Base-by-base conservation (phyloP, 1,140 invertebrate species). In the Pristionchus pacificus region DNA sequence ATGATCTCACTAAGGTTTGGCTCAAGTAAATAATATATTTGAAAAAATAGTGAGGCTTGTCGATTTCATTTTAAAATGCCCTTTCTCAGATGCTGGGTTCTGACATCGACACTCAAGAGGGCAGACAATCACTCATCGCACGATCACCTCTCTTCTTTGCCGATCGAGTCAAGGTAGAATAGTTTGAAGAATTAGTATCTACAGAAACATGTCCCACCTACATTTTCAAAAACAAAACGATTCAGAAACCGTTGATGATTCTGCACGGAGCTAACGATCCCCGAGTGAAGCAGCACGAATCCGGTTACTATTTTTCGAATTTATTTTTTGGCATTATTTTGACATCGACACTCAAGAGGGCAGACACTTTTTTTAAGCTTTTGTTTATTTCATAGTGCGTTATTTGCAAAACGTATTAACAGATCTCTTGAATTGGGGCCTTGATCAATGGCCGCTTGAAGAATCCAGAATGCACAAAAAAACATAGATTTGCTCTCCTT, bases 1-100 rank as follows among this genome's bases (percentile, higher is more conserved):
- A 83, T 38, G 80, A 80, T 65, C 79, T 83, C 80, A 81, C 77
- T 31, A 74, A 80, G 25, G 82, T 80, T 77, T 65, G 38, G 6
- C 6, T 10, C 6, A 49, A 6, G 38, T 19, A 19, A 6, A 49
- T 49, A 10, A 10, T 49, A 49, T 49, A 10, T 19, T 49, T 19
- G n/a, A n/a, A n/a, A n/a, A n/a, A n/a, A n/a, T n/a, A n/a, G n/a
- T n/a, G n/a, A n/a, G n/a, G n/a, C n/a, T n/a, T n/a, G n/a, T n/a
- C n/a, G n/a, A n/a, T n/a, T n/a, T n/a, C n/a, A n/a, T n/a, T n/a
- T n/a, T n/a, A n/a, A n/a, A n/a, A n/a, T n/a, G n/a, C n/a, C n/a
- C n/a, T n/a, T n/a, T n/a, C n/a, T n/a, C 38, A 49, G 38, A 49
- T 49, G 38, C 38, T 49, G 6, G 38, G 38, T 10, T 49, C 38